Percentiles rank a stretch among this genome's conserved stretches.
These are phyloP conservation scores for Cynopterus brachyotis DNA, from an alignment of 2,113 vertebrate species.

Conservation along the genomic window DNA sequence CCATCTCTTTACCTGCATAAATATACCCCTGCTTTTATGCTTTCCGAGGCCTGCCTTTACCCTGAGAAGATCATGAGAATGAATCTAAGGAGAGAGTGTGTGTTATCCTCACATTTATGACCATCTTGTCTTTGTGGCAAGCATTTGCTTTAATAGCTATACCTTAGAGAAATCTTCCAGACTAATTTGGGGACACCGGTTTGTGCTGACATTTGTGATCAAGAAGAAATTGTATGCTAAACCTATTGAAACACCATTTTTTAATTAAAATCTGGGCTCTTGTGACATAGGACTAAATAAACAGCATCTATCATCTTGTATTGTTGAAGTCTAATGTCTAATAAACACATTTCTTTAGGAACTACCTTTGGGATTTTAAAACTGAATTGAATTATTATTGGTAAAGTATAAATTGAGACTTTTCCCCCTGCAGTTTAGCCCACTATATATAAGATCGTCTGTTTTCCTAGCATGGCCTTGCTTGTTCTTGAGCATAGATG, in stretches of 20 bases:
- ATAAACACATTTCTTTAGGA: constrained; percentile 73
- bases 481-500: neutral
- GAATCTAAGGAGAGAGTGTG: accelerated
- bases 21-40: neutral
- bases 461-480: neutral
- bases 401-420: constrained; percentile 58
- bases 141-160: constrained; percentile 33
- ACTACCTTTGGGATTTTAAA: constrained; percentile 72
- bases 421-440: neutral
- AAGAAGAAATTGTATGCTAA: constrained; percentile 47
- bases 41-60: neutral
- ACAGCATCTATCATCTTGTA: constrained; percentile 73
- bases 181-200: neutral
- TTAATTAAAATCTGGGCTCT: constrained; percentile 67
- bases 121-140: constrained; percentile 55
- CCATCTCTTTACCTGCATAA: constrained; percentile 52
- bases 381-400: constrained; percentile 71
- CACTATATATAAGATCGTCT: neutral
- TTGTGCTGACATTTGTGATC: constrained; percentile 23
- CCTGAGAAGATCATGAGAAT: neutral
- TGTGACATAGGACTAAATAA: constrained; percentile 68
- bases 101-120: constrained; percentile 51
- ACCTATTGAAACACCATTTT: constrained; percentile 14
- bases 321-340: constrained; percentile 66
- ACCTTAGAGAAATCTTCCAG: constrained; percentile 59